phyloP scores from a whole-genome alignment of 2,888 invertebrate genomes.

The Harmothoe impar region DNA sequence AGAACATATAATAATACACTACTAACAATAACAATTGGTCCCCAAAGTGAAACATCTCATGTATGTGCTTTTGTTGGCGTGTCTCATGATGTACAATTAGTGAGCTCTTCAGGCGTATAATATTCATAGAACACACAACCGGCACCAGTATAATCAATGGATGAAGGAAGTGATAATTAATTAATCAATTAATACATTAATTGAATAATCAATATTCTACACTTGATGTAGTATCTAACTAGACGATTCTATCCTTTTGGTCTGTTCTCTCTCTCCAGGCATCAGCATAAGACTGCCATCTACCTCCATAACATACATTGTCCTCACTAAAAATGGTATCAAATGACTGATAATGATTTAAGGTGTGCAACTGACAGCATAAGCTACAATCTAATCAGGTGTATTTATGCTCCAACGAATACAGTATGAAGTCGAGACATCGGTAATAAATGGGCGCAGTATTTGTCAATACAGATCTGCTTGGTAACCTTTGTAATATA shows the following conservation, averaged over 20 bases:
- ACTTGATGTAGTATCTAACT: background rate
- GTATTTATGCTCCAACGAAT: conserved; percentile 49
- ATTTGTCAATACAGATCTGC: background rate
- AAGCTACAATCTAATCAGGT: background rate
- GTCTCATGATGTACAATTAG: conserved; percentile 12
- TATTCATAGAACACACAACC: background rate
- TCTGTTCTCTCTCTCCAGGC: too few species aligned
- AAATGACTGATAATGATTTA: conserved; percentile 1
- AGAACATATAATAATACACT: conserved; percentile 22
- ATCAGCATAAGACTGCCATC: too few species aligned
- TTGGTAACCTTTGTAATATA: background rate
- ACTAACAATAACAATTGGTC: conserved; percentile 61
- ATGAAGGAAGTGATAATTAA: background rate
- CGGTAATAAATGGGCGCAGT: background rate
- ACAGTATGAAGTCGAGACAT: conserved; percentile 59
- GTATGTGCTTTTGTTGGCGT: background rate
- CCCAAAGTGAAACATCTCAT: conserved; percentile 32
- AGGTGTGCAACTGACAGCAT: background rate
- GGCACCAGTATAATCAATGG: background rate
- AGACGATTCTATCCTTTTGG: too few species aligned
- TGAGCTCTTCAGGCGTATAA: conserved; percentile 21
- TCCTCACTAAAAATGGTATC: background rate
- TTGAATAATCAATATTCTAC: conserved; percentile 2
- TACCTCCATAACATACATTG: too few species aligned
- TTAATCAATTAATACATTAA: background rate